Evolutionary conservation across 2,888 invertebrate genomes (phyloP), one percentile per base, ranked within the genome.

Genomic region (Sminthurides aquaticus): DNA sequence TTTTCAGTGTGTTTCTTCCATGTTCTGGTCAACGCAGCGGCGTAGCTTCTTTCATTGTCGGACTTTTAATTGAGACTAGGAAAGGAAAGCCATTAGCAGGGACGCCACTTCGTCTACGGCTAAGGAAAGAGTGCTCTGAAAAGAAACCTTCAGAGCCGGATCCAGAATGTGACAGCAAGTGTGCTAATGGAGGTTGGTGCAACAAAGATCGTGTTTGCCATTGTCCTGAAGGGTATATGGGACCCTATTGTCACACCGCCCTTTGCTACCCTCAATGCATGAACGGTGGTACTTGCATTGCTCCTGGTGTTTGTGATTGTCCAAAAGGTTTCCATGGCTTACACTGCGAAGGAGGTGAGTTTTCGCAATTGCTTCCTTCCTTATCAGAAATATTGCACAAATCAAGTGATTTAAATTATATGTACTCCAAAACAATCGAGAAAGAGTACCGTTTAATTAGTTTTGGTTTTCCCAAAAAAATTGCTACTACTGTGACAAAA

Each of bases 41-140:
- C 61, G 87, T 90, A 73, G 92, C 91, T 49, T 87, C 88, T 72
- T 91, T 94, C 80, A 88, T 87, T 75, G 89, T 93, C 78, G 91
- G 92, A 70, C 82, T 94, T 74, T 84, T 88, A 76, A 89, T 94
- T 76, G 87, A 89, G 80, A 88, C 86, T 77, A 84, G 88, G 74
- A 87, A 87, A 79, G 88, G 89, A 69, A 84, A 85, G 78, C 86
- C 90, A 70, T 81, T 93, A 75, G 87, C 88, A 77, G 92, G 92
- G 77, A 93, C 91, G 77, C 93, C 93, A 68, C 82, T 94, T 76
- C 84, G 90, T 76, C 83, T 93, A 78, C 87, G 87, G 80, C 84
- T 93, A 78, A 86, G 90, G 81, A 93, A 93, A 86, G 92, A 93
- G 84, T 94, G 93, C 84, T 87, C 90, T 80, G 89, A 89, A 84